phyloP scores from a whole-genome alignment of 2,888 invertebrate species.

The Chorisops tibialis region DNA sequence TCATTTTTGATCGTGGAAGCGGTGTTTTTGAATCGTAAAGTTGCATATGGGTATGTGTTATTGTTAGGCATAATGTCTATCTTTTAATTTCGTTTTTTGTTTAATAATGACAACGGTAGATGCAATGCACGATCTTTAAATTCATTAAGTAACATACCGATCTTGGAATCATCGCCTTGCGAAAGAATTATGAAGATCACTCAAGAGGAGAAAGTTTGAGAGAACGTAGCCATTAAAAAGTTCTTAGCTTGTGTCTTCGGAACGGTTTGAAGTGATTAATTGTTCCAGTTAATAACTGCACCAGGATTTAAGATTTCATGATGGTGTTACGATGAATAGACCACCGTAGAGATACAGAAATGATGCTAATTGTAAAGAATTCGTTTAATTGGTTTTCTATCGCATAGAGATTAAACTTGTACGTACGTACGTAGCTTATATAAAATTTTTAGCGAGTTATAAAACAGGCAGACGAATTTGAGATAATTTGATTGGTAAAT shows the following conservation, averaged over 20 bases:
- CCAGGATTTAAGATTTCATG: not conserved
- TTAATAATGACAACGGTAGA: no score
- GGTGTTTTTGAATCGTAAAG: not conserved
- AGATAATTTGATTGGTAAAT: no score
- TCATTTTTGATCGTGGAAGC: not conserved
- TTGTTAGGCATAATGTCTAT: no score
- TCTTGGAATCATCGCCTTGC: slow-evolving; percentile 10
- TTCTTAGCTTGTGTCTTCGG: not conserved
- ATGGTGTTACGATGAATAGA: not conserved
- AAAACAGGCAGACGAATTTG: no score
- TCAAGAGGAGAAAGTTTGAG: slow-evolving; percentile 2
- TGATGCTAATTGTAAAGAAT: no score
- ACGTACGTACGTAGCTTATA: no score
- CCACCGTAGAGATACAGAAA: no score
- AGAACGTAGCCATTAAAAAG: slow-evolving; percentile 9
- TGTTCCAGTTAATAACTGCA: slow-evolving; percentile 17
- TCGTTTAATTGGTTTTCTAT: no score
- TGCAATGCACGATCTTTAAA: not conserved
- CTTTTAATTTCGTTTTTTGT: no score
- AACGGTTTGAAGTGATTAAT: slow-evolving; percentile 22
- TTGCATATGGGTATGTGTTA: no score
- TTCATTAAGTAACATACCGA: slow-evolving; percentile 11
- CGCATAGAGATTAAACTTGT: no score
- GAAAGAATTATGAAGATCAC: not conserved
- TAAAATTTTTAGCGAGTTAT: no score